phyloP scores from a whole-genome alignment of 2,888 invertebrate species.

The Arctia plantaginis region DNA sequence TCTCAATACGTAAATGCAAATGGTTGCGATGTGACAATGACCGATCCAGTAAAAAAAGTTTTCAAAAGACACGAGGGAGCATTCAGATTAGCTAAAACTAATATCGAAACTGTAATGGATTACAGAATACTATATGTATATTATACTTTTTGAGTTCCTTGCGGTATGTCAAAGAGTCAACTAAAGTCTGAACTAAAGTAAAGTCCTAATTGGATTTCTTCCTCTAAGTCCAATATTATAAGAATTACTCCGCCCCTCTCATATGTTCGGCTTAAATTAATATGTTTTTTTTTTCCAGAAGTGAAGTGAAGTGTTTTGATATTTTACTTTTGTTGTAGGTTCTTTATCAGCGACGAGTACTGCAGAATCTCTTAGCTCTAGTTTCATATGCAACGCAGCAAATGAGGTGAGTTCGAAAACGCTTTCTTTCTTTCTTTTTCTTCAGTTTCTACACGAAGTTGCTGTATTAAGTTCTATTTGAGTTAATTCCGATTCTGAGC shows the following conservation, averaged over 20 bases:
- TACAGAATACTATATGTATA: background rate
- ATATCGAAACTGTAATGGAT: slow-evolving; percentile 62
- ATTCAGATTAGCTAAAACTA: slow-evolving; percentile 62
- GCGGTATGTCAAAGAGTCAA: background rate
- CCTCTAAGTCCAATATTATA: background rate
- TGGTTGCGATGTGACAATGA: slow-evolving; percentile 47
- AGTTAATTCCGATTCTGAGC: background rate
- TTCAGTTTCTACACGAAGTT: background rate
- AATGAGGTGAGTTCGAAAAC: slow-evolving; percentile 87
- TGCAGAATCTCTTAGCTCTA: slow-evolving; percentile 94
- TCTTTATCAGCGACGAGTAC: slow-evolving; percentile 94
- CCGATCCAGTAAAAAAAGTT: slow-evolving; percentile 59
- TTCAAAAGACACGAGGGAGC: slow-evolving; percentile 65
- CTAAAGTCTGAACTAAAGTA: too few relatives aligned
- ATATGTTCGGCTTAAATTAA: background rate
- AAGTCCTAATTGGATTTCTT: background rate
- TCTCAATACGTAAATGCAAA: slow-evolving; percentile 9
- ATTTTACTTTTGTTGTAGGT: slow-evolving; percentile 76
- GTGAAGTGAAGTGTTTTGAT: too few relatives aligned
- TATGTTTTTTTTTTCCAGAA: slow-evolving; percentile 15
- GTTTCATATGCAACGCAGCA: slow-evolving; percentile 93
- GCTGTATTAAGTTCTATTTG: background rate
- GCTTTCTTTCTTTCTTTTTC: background rate
- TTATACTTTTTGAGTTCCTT: background rate
- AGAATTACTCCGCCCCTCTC: background rate